These are phyloP conservation scores for Chiloscyllium punctatum DNA, from an alignment of 2,797 vertebrate genomes.

Conservation along the genomic window DNA sequence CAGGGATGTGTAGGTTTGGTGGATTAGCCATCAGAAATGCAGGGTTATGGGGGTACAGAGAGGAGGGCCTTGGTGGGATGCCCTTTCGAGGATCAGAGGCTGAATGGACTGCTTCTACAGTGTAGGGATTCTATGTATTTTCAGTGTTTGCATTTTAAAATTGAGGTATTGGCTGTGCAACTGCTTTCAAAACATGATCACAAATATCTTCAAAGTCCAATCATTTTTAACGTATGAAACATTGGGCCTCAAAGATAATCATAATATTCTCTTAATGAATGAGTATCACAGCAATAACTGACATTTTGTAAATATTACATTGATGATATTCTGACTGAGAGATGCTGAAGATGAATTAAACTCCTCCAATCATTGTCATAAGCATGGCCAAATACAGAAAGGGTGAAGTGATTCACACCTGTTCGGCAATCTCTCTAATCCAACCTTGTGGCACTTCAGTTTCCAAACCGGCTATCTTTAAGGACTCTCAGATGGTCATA, in stretches of 20 bases:
- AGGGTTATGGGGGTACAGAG: too few relatives aligned
- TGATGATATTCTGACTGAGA: background rate
- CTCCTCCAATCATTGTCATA: background rate
- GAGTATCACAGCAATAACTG: background rate
- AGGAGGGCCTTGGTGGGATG: too few relatives aligned
- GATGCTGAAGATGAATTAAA: background rate
- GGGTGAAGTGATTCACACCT: background rate
- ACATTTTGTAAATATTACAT: background rate
- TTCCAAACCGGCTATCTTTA: background rate
- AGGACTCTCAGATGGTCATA: background rate
- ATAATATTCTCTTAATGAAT: background rate
- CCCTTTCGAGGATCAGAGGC: too few relatives aligned
- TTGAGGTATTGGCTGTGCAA: background rate
- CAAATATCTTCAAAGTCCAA: background rate
- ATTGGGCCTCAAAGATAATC: background rate
- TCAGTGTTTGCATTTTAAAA: background rate
- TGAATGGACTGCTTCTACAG: too few relatives aligned
- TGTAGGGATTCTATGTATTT: too few relatives aligned
- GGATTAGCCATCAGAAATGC: too few relatives aligned
- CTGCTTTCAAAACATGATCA: background rate
- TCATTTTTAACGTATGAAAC: background rate
- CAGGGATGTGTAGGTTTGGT: too few relatives aligned
- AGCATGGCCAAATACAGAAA: background rate
- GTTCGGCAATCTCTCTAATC: background rate
- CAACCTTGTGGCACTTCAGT: background rate